A percentile compares a stretch with the other conserved stretches of the same genome.
Conservation (phyloP, 2,113 vertebrate genomes). For the Recurvirostra avosetta region DNA sequence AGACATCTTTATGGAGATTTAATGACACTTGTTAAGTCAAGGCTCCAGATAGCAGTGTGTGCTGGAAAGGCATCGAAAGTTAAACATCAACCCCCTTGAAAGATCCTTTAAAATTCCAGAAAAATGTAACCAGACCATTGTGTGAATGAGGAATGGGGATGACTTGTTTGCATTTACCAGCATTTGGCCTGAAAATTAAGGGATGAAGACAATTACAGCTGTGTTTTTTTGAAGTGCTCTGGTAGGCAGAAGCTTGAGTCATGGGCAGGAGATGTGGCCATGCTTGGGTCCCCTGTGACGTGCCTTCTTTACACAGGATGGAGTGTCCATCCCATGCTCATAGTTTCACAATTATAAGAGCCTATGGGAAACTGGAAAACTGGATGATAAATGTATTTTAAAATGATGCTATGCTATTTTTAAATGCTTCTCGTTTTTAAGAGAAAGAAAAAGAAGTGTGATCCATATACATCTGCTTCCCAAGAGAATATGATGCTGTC, state of each 20-base stretch:
- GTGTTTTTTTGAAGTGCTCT: conserved; percentile 7
- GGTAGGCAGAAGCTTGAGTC: neutral
- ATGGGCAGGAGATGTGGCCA: neutral
- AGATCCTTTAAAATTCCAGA: neutral
- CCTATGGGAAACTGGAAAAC: neutral
- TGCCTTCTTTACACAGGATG: neutral
- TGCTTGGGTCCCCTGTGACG: neutral
- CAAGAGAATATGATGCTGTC: conserved; percentile 1
- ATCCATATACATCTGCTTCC: neutral
- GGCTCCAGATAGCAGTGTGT: neutral
- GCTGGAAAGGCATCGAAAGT: neutral
- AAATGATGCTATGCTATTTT: neutral
- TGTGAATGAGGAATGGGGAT: neutral
- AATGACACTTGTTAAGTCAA: neutral
- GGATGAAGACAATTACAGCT: neutral
- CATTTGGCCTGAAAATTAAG: conserved; percentile 39
- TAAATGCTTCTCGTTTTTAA: conserved; percentile 38
- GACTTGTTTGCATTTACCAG: conserved; percentile 59
- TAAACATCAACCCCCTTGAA: neutral
- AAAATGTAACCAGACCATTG: neutral
- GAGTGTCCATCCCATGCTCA: neutral
- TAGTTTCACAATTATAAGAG: neutral
- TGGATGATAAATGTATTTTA: conserved; percentile 37
- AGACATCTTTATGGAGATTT: conserved; percentile 40
- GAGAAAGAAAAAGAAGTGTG: conserved; percentile 9